Evolutionary conservation across 2,113 vertebrate genomes (phyloP), one percentile per base, ranked within the genome.

Genomic region (Phylloscopus whistleri): DNA sequence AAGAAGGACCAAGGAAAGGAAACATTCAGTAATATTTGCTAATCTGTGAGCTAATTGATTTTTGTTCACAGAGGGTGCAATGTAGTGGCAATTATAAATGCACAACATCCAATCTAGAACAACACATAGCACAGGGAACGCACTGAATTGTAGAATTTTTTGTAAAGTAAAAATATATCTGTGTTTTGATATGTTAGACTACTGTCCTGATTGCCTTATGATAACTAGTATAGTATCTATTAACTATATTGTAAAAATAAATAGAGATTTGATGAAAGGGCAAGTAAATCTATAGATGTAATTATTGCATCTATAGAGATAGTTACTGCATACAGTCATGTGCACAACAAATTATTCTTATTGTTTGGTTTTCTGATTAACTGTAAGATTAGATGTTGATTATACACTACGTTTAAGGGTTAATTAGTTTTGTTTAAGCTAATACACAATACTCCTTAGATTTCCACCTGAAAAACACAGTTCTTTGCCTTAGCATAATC

Each of bases 361-460:
- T 39, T 80, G 3, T 49, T 82, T 63, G 5, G 4, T 60, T 41
- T 78, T 85, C 31, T 81, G 49, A 81, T 30, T 17, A 95, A 75
- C 12, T 35, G 31, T 37, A 83, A 87, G 11, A 80, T 90, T 84
- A 67, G 16, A 72, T 48, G 28, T 5, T 84, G 19, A 84, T 80
- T 90, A 44, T 48, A 37, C 1, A 5, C 7, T 30, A 41, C 0
- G 0, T 85, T 79, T 60, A 60, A 82, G 53, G 30, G 22, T 73
- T 52, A 91, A 63, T 75, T 90, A 52, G 6, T 82, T 87, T 60
- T 3, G 7, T 77, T 70, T 43, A 31, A 66, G 19, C 39, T 67
- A 49, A 49, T 11, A 22, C 22, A 51, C 3, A 26, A 4, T 43
- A 53, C 12, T 15, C 21, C 12, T 81, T 62, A 48, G 10, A 55